Base-by-base conservation (phyloP, 2,113 vertebrate species). In the Anthoscopus minutus region DNA sequence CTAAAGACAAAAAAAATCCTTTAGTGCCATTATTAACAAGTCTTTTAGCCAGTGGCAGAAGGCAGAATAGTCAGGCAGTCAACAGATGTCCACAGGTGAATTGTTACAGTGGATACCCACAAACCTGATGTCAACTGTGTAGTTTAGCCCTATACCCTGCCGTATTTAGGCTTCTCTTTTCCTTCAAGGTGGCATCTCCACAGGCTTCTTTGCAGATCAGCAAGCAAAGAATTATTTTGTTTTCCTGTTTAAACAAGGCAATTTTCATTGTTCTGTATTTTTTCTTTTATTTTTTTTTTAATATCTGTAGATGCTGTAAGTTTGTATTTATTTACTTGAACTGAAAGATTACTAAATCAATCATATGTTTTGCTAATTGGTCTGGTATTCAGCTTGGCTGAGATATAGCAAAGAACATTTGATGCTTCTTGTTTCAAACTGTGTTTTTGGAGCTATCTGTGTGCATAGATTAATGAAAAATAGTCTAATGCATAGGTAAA, bases 231-330 rank as follows among this genome's bases (percentile, higher is more conserved):
- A 51, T 20, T 38, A 7, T 50, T 86, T 54, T 40, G 4, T 4
- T 77, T 81, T 73, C 7, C 42, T 70, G 3, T 58, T 77, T 78
- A 81, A 92, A 47, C 7, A 28, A 60, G 44, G 1, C 15, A 31
- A 60, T 50, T 15, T 69, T 65, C 12, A 11, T 23, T 35, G 4
- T 56, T 74, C 4, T 61, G 2, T 28, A 61, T 25, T 27, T 69
- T 24, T 2, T 4, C 1, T 2, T 21, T 16, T 37, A 3, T 11
- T 57, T 57, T 28, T 10, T 28, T 27, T 44, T 37, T 4, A 17
- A 3, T 67, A 45, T 53, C 27, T 61, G 4, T 60, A 28, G 23
- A 16, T 78, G 9, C 17, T 85, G 8, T 51, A 70, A 13, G 13
- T 35, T 72, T 58, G 4, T 38, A 9, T 47, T 18, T 86, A 10